Base-by-base conservation (phyloP, 30 jellyfish, hydroid and myxozoan species). In the Aurelia aurita complex sp. Pacific region DNA sequence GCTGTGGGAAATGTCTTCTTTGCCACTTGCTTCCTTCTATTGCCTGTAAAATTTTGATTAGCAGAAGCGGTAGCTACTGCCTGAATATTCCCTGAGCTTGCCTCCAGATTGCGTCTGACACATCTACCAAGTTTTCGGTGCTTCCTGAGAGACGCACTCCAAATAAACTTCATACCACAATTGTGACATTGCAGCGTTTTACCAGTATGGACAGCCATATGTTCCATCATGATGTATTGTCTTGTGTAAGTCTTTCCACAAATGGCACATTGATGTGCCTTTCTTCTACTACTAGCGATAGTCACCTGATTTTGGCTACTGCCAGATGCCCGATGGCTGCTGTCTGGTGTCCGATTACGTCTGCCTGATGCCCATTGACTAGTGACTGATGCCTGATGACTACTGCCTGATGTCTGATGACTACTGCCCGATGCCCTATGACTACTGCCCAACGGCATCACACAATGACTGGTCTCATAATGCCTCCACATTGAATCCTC, bases 401-500 rank as follows among this genome's bases (percentile, higher is more conserved):
- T 8, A 19, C 54, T 42, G 32, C 18, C 60, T 0, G 59, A 11
- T 40, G 59, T 32, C 79, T 69, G 61, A 19, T 35, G 11, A 19
- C 79, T 34, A 17, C 34, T 9, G 14, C 57, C 15, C 11, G 57
- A 46, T 46, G 57, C 57, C 57, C 14, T 13, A 46, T 7, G 57
- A 61, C 70, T 11, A 15, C 70, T 61, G 10, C 36, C 36, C 10
- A 5, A n/a, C 1, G 70, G 34, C 67, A 77, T 13, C 23, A 65
- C 64, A 36, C 87, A 77, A 46, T 77, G 87, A 40, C 62, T 53
- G 15, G 68, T 15, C 53, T 77, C 87, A 61, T 51, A 77, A 65
- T 77, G 87, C 17, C 32, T 77, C 87, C 87, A 77, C 87, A 77
- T 77, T 29, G 33, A 46, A 15, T 77, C 87, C 64, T 77, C 87